Evolutionary conservation across 2,113 vertebrate genomes (phyloP), one percentile per base, ranked within the genome.

Genomic region (Polypterus bichir): DNA sequence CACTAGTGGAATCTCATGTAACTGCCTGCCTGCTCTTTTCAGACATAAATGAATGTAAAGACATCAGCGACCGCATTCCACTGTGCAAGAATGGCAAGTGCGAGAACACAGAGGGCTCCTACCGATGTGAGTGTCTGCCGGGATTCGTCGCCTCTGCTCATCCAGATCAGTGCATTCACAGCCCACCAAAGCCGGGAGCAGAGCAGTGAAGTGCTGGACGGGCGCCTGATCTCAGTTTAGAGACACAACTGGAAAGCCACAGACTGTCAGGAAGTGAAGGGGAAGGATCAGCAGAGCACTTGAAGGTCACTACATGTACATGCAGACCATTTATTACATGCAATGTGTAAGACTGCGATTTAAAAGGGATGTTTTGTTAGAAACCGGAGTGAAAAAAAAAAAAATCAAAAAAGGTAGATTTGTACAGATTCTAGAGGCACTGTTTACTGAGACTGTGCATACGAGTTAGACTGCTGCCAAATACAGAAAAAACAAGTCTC

Each of bases 41-140:
- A 97, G 94, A 97, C 72, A 88, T 97, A 71, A 90, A 97, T 2
- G 93, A 97, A 66, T 97, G 94, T 4, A 86, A 94, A 47, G 91
- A 92, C 78, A 85, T 91, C 79, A 73, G 85, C 7, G 77, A 77
- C 79, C 81, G 86, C n/a, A 84, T 84, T 47, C 81, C 84, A 2
- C 78, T 94, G 70, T 97, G 94, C 71, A 80, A 65, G 68, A 89
- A 91, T 0, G 90, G 89, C 48, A 80, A 74, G 68, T 97, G 94
- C 1, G 68, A 79, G 79, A 97, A 97, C 83, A 93, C 88, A 0
- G 93, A 97, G 69, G 94, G 94, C 27, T 95, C 94, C 48, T 97
- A 92, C 77, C 88, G 77, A 79, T 97, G 94, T 81, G 86, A 68
- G 44, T 97, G 94, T 66, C 74, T 77, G 65, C 84, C 86, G 0